These are phyloP conservation scores for Tragulus kanchil DNA, from an alignment of 2,113 vertebrate genomes.

Conservation along the genomic window DNA sequence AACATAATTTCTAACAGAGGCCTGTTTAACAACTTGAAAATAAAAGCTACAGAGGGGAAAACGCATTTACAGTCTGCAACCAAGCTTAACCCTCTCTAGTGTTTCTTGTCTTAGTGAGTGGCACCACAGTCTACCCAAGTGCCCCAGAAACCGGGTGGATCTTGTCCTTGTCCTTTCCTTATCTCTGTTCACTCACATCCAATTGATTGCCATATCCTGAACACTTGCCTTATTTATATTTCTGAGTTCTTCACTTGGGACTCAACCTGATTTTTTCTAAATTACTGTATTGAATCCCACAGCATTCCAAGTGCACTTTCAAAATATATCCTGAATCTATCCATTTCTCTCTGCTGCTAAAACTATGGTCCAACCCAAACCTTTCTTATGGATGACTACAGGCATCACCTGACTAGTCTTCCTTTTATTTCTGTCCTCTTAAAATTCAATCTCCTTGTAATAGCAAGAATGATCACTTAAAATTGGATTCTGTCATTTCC, in stretches of 20 bases:
- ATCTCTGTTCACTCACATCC: background rate
- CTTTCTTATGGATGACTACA: background rate
- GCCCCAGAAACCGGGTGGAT: background rate
- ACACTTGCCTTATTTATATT: background rate
- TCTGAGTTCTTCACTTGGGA: background rate
- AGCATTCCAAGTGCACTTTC: background rate
- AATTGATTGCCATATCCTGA: background rate
- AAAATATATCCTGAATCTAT: background rate
- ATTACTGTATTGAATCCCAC: background rate
- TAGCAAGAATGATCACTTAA: constrained; percentile 16
- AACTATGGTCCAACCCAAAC: background rate
- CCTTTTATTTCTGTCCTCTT: background rate
- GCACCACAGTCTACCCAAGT: background rate
- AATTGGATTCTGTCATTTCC: constrained; percentile 53
- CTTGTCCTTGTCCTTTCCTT: background rate
- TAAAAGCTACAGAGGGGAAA: background rate
- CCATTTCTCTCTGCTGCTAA: background rate
- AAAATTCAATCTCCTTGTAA: constrained; percentile 31
- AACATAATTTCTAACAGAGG: background rate
- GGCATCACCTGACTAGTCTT: background rate
- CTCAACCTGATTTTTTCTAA: background rate
- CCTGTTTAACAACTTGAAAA: constrained; percentile 3
- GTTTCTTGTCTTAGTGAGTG: background rate
- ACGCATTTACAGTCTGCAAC: background rate
- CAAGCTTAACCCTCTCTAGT: background rate